Evolutionary conservation across 2,113 vertebrate genomes (phyloP), one percentile per base, ranked within the genome.

Genomic region (Amazona vittata): DNA sequence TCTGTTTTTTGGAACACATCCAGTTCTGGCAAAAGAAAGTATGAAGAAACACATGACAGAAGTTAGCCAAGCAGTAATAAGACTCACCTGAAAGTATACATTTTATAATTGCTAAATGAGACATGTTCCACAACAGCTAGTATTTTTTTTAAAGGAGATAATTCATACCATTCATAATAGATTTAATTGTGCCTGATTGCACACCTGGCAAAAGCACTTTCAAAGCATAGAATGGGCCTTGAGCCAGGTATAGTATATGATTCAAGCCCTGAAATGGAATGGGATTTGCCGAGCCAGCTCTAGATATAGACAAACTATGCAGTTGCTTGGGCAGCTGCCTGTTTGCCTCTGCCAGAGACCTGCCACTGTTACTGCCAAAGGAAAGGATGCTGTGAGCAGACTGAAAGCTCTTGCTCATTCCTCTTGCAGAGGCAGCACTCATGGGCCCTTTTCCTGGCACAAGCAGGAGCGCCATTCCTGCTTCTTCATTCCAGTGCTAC

Each of bases 161-260:
- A 95, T 92, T 93, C 13, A 90, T 91, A 91, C 74, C 62, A 75
- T 93, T 95, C 67, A 49, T 78, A 92, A 86, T 76, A 84, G 57
- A 93, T 80, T 85, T 95, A 95, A 95, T 91, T 95, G 75, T 96
- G 73, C 12, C 37, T 95, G 92, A 94, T 94, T 96, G 80, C 44
- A 92, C 94, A 94, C 86, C 81, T 95, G 93, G 87, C 60, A 88
- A 41, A 62, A 96, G 63, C 50, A 65, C 46, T 90, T 93, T 93
- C 33, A 89, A 83, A 93, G 26, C 74, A 53, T n/a, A 35, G 64
- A 35, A 73, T 73, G 77, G 65, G 77, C 37, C 75, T 85, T 78
- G 43, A 0, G 8, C 64, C 85, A 96, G 55, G 43, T 85, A 44
- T 57, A 77, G 65, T 89, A 78, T 18, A 67, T 25, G 35, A 64